Conservation (phyloP, 2,113 vertebrate species). For the Tachysurus fulvidraco region DNA sequence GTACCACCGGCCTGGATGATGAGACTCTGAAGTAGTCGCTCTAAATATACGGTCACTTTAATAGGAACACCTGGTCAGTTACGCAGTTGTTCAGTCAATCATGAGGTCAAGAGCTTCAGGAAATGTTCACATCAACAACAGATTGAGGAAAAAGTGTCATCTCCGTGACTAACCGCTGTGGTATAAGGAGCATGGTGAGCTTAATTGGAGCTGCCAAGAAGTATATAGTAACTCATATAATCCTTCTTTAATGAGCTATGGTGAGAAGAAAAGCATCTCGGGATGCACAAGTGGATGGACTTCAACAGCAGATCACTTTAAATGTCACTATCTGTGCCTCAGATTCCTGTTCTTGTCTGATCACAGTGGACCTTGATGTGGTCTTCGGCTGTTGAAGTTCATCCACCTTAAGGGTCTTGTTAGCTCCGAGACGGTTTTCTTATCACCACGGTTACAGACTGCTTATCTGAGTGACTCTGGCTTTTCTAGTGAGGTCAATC, state of each 20-base stretch:
- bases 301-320: too few relatives aligned
- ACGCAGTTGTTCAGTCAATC: too few relatives aligned
- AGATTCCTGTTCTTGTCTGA: background rate
- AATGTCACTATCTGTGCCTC: too few relatives aligned
- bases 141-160: background rate
- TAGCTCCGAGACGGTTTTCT: background rate
- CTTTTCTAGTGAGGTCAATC: background rate
- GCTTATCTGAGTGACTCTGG: background rate
- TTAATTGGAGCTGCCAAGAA: too few relatives aligned
- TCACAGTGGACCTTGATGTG: background rate
- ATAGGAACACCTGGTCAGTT: background rate
- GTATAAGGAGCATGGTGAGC: too few relatives aligned
- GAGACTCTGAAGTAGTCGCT: constrained; percentile 48
- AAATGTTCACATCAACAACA: background rate
- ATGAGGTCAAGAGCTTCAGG: background rate
- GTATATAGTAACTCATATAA: background rate
- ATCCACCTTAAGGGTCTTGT: too few relatives aligned
- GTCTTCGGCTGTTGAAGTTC: too few relatives aligned
- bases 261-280: background rate
- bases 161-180: too few relatives aligned
- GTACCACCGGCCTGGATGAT: constrained; percentile 80
- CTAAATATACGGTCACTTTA: background rate
- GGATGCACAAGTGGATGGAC: background rate
- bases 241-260: background rate
- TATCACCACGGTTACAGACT: background rate